Base-by-base conservation (phyloP, 2,888 invertebrate genomes). In the Lasiommata megera region DNA sequence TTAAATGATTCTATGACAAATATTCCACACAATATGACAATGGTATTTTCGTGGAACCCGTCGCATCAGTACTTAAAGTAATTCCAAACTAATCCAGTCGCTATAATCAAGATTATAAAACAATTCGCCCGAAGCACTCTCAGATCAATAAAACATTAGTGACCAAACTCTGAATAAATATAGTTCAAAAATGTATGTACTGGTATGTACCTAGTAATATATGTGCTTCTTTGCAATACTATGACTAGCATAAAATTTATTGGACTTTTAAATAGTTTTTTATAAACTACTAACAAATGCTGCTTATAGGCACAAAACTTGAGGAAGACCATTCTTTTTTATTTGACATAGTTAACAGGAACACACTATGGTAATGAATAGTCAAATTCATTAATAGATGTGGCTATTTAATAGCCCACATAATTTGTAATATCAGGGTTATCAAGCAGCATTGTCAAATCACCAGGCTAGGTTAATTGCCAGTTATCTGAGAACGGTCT, bases 71-170 rank as follows among this genome's bases (percentile, higher is more conserved):
- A 70, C 79, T 77, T 78, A 78, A 77, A 74, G 76, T 77, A 77
- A 79, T 75, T 77, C 73, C 76, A 68, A 68, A 69, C 80, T 80
- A 83, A 77, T 75, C 82, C 79, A 82, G 69, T 79, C 80, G 78
- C 82, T 84, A 84, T 79, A 82, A 80, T 82, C 78, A 80, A 84
- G 80, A 51, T 51, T 83, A 65, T 68, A 76, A 84, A 84, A 82
- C 81, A 80, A 80, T 79, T 76, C 73, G 70, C 84, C 84, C 84
- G 77, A 77, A 70, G 68, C 79, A 76, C 67, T 75, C 70, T 72
- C 71, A 67, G 65, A 70, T 68, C 63, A 57, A 18, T 38, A 34
- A 31, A 46, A 37, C 47, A 31, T 40, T 43, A 51, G 50, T 46
- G 56, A 56, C 51, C 12, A 12, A 36, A 43, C 28, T 38, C 50